Percentiles rank a stretch among this genome's conserved stretches.
phyloP scores from a whole-genome alignment of 2,888 invertebrate genomes.

The Polylopha cassiicola region DNA sequence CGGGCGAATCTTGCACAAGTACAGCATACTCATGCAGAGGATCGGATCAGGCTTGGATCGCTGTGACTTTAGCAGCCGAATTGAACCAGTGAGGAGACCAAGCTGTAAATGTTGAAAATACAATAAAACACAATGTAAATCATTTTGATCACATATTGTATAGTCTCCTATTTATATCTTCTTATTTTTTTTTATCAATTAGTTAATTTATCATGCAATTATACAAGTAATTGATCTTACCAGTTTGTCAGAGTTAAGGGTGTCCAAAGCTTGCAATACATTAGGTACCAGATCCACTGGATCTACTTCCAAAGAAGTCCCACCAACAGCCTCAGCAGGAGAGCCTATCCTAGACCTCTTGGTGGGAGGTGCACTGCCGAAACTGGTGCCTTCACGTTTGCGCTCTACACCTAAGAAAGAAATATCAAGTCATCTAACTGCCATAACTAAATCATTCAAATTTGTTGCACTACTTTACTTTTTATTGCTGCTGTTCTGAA shows the following conservation, averaged over 20 bases:
- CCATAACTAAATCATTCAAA: not conserved
- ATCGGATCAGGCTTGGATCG: slow-evolving; percentile 90
- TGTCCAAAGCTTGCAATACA: slow-evolving; percentile 85
- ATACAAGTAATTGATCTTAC: slow-evolving; percentile 48
- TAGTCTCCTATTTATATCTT: too few relatives aligned
- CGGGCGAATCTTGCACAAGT: slow-evolving; percentile 88
- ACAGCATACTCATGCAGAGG: slow-evolving; percentile 85
- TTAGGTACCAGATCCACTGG: slow-evolving; percentile 85
- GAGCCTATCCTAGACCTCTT: slow-evolving; percentile 66
- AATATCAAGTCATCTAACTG: slow-evolving; percentile 7
- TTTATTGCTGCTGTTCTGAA: too few relatives aligned
- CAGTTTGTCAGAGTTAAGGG: slow-evolving; percentile 87
- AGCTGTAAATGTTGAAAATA: too few relatives aligned
- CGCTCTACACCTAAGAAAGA: slow-evolving; percentile 76
- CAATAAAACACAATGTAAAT: too few relatives aligned
- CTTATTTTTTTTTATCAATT: too few relatives aligned
- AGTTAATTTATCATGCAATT: too few relatives aligned
- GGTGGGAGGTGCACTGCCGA: slow-evolving; percentile 75
- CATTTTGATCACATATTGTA: too few relatives aligned
- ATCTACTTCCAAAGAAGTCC: slow-evolving; percentile 86
- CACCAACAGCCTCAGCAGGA: slow-evolving; percentile 61
- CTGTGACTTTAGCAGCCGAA: slow-evolving; percentile 85
- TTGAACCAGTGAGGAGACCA: slow-evolving; percentile 90
- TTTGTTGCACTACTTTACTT: too few relatives aligned
- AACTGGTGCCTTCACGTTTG: slow-evolving; percentile 81